Evolutionary conservation across 2,797 vertebrate genomes (phyloP), one percentile per base, ranked within the genome.

Genomic region (Crenichthys baileyi): DNA sequence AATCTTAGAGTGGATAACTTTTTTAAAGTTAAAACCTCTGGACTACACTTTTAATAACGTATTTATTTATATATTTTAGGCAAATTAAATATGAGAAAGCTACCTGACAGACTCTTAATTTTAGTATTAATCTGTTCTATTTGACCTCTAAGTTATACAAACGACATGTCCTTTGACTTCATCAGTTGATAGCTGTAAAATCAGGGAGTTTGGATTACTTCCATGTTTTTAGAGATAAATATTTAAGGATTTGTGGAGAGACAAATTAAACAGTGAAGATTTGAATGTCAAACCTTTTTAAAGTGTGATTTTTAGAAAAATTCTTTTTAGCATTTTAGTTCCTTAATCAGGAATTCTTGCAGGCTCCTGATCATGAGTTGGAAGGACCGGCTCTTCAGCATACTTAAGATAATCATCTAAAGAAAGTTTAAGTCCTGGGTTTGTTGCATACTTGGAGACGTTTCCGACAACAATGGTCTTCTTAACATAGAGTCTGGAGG

Each of bases 401-500:
- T 6, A 39, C n/a, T 78, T 6, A 46, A 75, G 9, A 75, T 60
- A 24, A 81, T 16, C 3, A 16, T 41, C 2, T n/a, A 1, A 63
- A 15, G 31, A 2, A 36, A 39, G 41, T 11, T 0, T 78, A 20
- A 60, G 51, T 11, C 70, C 0, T 36, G 7, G 70, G n/a, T 70
- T 58, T 7, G 22, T 73, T 12, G 86, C 97, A 78, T 94, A 99
- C 98, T 98, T 99, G 82, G 98, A 99, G 60, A 99, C 98, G 63
- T 99, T 99, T 83, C 98, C 98, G 82, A 99, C 97, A 67, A 99
- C 97, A 79, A 99, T 98, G 20, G 98, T 99, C 96, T 99, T 99
- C 96, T 99, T 99, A 84, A 97, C 95, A 87, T 97, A 99, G 50
- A 99, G 97, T 61, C 98, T 96, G 29, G 97, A 98, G 44, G 97